Base-by-base conservation (phyloP, 2,888 invertebrate genomes). In the Nemapogon koenigi region DNA sequence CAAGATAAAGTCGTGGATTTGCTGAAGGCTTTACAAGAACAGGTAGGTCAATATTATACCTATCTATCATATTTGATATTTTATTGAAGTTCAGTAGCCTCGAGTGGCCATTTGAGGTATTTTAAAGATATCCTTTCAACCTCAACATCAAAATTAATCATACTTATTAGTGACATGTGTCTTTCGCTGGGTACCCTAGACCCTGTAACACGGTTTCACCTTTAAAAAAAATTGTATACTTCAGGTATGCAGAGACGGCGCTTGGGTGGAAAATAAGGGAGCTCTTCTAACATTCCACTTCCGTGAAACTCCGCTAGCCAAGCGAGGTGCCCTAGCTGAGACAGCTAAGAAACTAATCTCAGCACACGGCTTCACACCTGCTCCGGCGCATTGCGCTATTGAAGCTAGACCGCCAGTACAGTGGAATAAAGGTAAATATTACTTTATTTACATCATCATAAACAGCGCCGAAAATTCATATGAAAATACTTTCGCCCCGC, bases 211-310 rank as follows among this genome's bases (percentile, higher is more conserved):
- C n/a, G n/a, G n/a, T n/a, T n/a, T n/a, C n/a, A n/a, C n/a, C n/a
- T n/a, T n/a, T n/a, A n/a, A n/a, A n/a, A n/a, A n/a, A n/a, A 8
- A 13, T 42, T 22, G 8, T 38, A 13, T 17, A 19, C 31, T 10
- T 2, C 48, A 88, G 88, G 87, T 92, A 2, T 93, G 92, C 61
- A 85, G 82, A 47, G 91, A 93, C 52, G 93, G 94, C 3, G 92
- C 93, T 0, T 94, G 94, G 93, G 93, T 94, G 6, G 94, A 94
- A 62, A 93, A 93, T 68, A 94, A 94, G 59, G 93, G 93, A 0
- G 89, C 92, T 0, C 67, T 93, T 4, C 69, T 94, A 26, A 93
- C 94, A 2, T 93, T 91, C 81, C 94, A 94, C 62, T 94, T 86
- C 69, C 85, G 93, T 6, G 92, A 93, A 69, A 89, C 91, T 0